Evolutionary conservation across 2,888 invertebrate species (phyloP), one percentile per base, ranked within the genome.

Genomic region (Tridacna gigas): DNA sequence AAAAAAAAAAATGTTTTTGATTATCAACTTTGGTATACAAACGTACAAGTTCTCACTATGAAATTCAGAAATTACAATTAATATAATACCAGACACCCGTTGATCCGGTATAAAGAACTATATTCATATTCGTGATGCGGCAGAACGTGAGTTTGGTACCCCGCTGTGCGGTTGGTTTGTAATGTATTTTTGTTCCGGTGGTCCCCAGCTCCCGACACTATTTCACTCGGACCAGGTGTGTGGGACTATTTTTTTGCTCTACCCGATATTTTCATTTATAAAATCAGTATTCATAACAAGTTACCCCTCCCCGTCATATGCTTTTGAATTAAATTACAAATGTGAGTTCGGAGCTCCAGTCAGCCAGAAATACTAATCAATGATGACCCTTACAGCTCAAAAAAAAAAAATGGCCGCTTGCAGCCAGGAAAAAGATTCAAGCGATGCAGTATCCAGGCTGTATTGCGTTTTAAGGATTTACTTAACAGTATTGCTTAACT

Each of bases 1-100:
- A 37, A 7, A 37, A 80, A 84, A 84, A 71, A 80, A 84, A 84
- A 71, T 82, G 80, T 84, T 82, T 86, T 79, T 87, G 80, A 87
- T 84, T 80, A 82, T 80, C 77, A 78, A 74, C 28, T 60, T 28
- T 56, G 25, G 77, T 82, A 77, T 85, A 82, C 74, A 86, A 83
- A 80, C 76, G 71, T 86, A 86, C 86, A 83, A 82, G 81, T 26
- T 78, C 86, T 48, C 83, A 69, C 75, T 74, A 63, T 63, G 79
- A 74, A 65, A 78, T 79, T 77, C 67, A 51, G 25, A 76, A 75
- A 82, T 79, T 76, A 86, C 86, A 83, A 86, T 86, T 83, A 83
- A 77, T 79, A 79, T 79, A 79, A 79, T 86, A 86, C 82, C 48
- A 65, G 67, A 71, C 77, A 76, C 86, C 83, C 56, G 67, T 45